Evolutionary conservation across 2,113 vertebrate genomes (phyloP), one percentile per base, ranked within the genome.

Genomic region (Bufo bufo): DNA sequence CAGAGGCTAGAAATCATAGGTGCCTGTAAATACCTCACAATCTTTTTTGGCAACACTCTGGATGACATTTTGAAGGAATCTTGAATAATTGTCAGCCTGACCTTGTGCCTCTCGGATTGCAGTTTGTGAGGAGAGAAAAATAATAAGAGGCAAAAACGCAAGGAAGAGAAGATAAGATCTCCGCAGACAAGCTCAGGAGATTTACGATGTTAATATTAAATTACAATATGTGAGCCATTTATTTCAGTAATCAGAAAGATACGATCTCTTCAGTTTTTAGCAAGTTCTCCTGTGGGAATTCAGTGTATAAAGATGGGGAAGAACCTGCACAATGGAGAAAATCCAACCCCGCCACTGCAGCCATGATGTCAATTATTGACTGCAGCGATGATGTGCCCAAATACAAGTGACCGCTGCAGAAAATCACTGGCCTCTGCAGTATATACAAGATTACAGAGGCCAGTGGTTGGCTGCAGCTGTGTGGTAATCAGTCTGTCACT

Each of bases 51-150:
- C 85, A 87, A 79, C 23, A 65, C 52, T 81, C 23, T 45, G 5
- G 77, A 33, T 69, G 58, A 87, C 77, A 80, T 79, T 87, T 54
- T 69, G 77, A 87, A 80, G 59, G 63, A 71, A 80, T 87, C 77
- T 80, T 87, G 85, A 87, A 87, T 81, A 87, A 63, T 87, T 87
- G 85, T 87, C 63, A 50, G 33, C 20, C 50, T 87, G 85, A 87
- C 85, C 85, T 56, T 87, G 33, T 71, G 23, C 71, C 63, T 45
- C 45, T n/a, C 52, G 63, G 56, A 63, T 58, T 85, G 52, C 23
- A 66, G 49, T 69, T 65, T 87, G 77, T 47, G 33, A 79, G 47
- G 79, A 78, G 52, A 58, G 14, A 78, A 65, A 63, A 80, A 33
- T 43, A 80, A 66, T 19, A 59, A 85, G 20, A 80, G 2, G 66